Evolutionary conservation across 2,797 vertebrate genomes (phyloP).

Genomic region (Argentina silus): DNA sequence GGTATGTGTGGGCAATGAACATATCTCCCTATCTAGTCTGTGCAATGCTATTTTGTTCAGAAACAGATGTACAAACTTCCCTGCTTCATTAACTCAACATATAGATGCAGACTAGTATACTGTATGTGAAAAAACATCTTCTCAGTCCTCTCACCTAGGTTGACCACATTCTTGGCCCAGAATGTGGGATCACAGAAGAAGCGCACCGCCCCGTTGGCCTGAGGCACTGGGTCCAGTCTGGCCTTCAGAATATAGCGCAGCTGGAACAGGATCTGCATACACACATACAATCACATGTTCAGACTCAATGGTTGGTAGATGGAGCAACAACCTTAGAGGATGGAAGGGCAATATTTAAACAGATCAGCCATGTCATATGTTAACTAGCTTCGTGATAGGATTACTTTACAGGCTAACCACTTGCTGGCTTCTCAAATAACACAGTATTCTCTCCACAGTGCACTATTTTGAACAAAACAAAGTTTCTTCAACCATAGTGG

Average conservation of each 20-base stretch:
- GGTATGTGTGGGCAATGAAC: neutral
- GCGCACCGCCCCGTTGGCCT: slow-evolving; percentile 92
- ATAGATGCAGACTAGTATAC: neutral
- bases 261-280: slow-evolving; percentile 91
- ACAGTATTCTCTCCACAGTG: too few species aligned
- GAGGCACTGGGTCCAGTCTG: slow-evolving; percentile 91
- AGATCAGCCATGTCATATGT: too few species aligned
- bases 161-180: slow-evolving; percentile 99
- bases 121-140: neutral
- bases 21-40: neutral
- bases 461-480: too few species aligned
- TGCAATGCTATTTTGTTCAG: neutral
- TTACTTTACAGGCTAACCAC: too few species aligned
- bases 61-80: neutral
- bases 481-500: too few species aligned
- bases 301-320: neutral
- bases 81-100: too few species aligned
- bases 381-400: too few species aligned
- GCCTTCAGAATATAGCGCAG: slow-evolving; percentile 93
- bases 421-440: too few species aligned
- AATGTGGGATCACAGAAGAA: slow-evolving; percentile 99
- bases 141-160: slow-evolving; percentile 86
- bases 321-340: neutral
- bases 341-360: neutral
- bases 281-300: neutral